phyloP scores from a whole-genome alignment of 1,140 invertebrate species.

The Piezodorus guildinii region DNA sequence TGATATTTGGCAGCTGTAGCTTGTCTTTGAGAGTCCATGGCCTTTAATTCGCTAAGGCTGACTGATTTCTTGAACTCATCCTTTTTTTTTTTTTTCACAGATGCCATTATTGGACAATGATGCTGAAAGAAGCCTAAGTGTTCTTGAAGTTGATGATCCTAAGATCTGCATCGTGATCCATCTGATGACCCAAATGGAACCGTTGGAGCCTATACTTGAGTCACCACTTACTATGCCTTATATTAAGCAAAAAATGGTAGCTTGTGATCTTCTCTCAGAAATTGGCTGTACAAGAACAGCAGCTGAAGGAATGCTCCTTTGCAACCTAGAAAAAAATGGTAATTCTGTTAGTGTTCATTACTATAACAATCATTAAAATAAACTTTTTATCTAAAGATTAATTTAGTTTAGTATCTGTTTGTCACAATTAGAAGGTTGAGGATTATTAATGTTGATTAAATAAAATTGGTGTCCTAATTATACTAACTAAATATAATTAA shows the following conservation, averaged over 20 bases:
- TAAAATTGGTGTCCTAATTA: no score
- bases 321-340: slow-evolving; percentile 79
- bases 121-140: slow-evolving; percentile 30
- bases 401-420: no score
- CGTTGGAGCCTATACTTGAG: slow-evolving; percentile 69
- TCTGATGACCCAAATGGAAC: slow-evolving; percentile 73
- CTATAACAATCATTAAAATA: neutral
- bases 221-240: slow-evolving; percentile 65
- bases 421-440: no score
- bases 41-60: no score
- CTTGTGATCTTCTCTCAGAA: slow-evolving; percentile 62
- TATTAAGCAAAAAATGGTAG: slow-evolving; percentile 61
- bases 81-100: slow-evolving; percentile 23
- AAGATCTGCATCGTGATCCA: slow-evolving; percentile 76
- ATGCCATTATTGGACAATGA: slow-evolving; percentile 32
- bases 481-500: no score
- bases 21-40: no score
- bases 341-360: slow-evolving; percentile 25
- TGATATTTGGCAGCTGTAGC: no score
- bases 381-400: no score
- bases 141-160: slow-evolving; percentile 74
- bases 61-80: no score
- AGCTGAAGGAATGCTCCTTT: slow-evolving; percentile 65
- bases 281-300: slow-evolving; percentile 56
- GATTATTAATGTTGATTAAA: no score